These are phyloP conservation scores for Grus americana DNA, from an alignment of 2,113 vertebrate species.

Conservation along the genomic window DNA sequence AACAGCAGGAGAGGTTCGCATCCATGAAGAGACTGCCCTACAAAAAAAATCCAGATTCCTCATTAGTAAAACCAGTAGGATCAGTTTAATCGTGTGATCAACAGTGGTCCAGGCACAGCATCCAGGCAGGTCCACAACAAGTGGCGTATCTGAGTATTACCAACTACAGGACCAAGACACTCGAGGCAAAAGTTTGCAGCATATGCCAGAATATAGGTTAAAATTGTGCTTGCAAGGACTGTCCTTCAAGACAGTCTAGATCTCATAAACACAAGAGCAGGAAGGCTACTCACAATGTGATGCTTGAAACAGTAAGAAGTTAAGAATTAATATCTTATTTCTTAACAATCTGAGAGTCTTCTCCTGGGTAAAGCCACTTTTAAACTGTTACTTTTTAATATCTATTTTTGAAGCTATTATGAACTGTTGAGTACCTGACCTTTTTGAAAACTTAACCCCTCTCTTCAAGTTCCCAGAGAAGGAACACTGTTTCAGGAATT, in stretches of 20 bases:
- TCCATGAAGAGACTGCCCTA: background rate
- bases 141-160: background rate
- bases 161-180: background rate
- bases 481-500: background rate
- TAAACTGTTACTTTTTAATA: background rate
- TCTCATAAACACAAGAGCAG: background rate
- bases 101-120: background rate
- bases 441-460: background rate
- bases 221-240: background rate
- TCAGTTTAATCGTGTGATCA: background rate
- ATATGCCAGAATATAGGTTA: background rate
- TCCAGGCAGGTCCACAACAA: background rate
- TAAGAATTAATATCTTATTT: background rate
- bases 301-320: background rate
- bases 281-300: background rate
- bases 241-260: background rate
- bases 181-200: background rate
- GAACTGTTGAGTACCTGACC: background rate
- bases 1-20: background rate
- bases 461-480: background rate
- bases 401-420: background rate
- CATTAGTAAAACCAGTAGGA: background rate
- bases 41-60: background rate
- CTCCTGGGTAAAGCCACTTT: background rate
- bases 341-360: background rate